Conservation (phyloP, 2,888 invertebrate species). For the Pimpla rufipes region DNA sequence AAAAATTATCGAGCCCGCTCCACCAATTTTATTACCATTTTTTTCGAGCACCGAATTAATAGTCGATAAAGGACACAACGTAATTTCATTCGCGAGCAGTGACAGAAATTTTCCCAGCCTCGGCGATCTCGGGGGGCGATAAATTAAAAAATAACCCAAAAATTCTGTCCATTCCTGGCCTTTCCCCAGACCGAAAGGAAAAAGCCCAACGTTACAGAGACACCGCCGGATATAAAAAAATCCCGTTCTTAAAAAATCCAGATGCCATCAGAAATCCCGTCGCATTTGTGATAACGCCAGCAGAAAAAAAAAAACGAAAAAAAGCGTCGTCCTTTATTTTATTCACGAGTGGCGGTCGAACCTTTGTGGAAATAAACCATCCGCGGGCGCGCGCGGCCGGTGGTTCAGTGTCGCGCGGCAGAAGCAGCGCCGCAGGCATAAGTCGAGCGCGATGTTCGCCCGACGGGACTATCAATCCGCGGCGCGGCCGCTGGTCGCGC, state of each 20-base stretch:
- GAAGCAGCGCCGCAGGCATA: slow-evolving; percentile 29
- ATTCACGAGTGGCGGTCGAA: not conserved
- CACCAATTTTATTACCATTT: not conserved
- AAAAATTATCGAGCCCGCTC: not conserved
- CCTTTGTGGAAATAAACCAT: slow-evolving; percentile 45
- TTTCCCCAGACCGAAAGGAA: not conserved
- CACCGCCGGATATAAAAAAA: slow-evolving; percentile 4
- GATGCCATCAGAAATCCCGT: slow-evolving; percentile 5
- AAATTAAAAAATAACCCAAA: too few species aligned
- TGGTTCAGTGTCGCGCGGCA: slow-evolving; percentile 41
- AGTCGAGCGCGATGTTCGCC: slow-evolving; percentile 53
- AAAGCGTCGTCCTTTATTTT: slow-evolving; percentile 39
- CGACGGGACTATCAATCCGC: slow-evolving; percentile 68
- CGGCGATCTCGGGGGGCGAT: not conserved
- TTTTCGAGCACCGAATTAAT: not conserved
- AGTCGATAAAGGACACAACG: slow-evolving; percentile 14
- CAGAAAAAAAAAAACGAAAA: slow-evolving; percentile 22
- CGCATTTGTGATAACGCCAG: slow-evolving; percentile 11
- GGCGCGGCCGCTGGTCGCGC: slow-evolving; percentile 30
- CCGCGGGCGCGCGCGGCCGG: not conserved
- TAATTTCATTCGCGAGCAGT: not conserved
- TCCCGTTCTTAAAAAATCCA: not conserved
- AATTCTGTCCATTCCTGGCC: not conserved
- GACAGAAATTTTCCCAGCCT: not conserved
- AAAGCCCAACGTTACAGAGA: not conserved